Evolutionary conservation across 2,797 vertebrate species (phyloP).

Genomic region (Discoglossus pictus): DNA sequence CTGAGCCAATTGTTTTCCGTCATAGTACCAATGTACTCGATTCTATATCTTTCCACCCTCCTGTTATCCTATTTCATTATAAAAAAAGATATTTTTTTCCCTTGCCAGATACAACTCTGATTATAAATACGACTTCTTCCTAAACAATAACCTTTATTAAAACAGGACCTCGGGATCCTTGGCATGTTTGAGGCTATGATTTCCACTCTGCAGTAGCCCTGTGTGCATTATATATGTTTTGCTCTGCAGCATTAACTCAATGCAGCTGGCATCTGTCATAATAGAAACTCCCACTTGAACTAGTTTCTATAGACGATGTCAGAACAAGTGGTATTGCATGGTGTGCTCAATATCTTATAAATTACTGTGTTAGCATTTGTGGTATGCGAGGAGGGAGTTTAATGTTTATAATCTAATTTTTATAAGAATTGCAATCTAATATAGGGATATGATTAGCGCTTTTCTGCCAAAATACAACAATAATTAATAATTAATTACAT

Average conservation of each 20-base stretch:
- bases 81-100: slow-evolving; percentile 68
- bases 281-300: slow-evolving; percentile 79
- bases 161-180: slow-evolving; percentile 63
- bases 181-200: slow-evolving; percentile 71
- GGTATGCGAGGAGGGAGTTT: slow-evolving; percentile 86
- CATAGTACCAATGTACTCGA: slow-evolving; percentile 66
- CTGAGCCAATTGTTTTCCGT: slow-evolving; percentile 50
- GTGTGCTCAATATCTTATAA: slow-evolving; percentile 82
- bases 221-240: slow-evolving; percentile 71
- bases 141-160: slow-evolving; percentile 60
- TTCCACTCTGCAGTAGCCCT: slow-evolving; percentile 67
- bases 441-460: too few relatives aligned
- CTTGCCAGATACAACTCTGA: slow-evolving; percentile 70
- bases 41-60: slow-evolving; percentile 84
- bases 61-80: slow-evolving; percentile 67
- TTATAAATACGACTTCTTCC: slow-evolving; percentile 63
- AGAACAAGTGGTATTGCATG: slow-evolving; percentile 88
- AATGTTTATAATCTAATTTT: slow-evolving; percentile 63
- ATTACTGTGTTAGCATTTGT: slow-evolving; percentile 86
- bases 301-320: slow-evolving; percentile 87
- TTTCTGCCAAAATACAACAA: too few relatives aligned
- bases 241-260: slow-evolving; percentile 82
- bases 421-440: too few relatives aligned
- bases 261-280: slow-evolving; percentile 85
- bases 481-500: too few relatives aligned